A percentile compares a stretch with the other conserved stretches of the same genome.
phyloP scores from a whole-genome alignment of 2,888 invertebrate species.

The Lycia hirtaria region DNA sequence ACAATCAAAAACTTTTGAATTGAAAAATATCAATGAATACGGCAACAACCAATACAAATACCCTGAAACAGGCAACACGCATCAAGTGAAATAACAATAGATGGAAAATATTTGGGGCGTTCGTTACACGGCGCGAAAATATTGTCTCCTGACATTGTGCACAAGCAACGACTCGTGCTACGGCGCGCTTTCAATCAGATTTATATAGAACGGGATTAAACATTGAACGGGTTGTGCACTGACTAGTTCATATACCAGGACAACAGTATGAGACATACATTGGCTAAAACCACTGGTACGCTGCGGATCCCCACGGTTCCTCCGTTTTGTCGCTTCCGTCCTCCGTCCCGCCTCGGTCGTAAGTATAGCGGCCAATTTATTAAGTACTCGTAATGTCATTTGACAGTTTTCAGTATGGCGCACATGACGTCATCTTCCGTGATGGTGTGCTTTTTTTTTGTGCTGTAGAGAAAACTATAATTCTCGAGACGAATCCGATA shows the following conservation, averaged over 20 bases:
- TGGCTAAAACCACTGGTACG: no score
- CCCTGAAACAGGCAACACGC: background rate
- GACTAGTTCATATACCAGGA: constrained; percentile 35
- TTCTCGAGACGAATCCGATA: no score
- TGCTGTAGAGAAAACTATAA: no score
- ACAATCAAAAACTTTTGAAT: background rate
- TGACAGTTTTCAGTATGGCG: no score
- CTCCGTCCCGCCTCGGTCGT: background rate
- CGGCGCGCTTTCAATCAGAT: constrained; percentile 73
- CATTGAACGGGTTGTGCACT: constrained; percentile 66
- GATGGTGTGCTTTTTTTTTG: no score
- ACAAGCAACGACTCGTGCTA: constrained; percentile 60
- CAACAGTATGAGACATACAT: constrained; percentile 14
- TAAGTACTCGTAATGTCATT: no score
- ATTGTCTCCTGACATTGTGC: constrained; percentile 50
- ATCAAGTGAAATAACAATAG: constrained; percentile 20
- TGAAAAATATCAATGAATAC: constrained; percentile 16
- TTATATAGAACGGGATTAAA: constrained; percentile 72
- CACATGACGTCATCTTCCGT: no score
- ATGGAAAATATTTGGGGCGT: constrained; percentile 33
- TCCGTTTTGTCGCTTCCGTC: background rate
- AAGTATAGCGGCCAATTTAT: no score
- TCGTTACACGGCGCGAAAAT: constrained; percentile 44
- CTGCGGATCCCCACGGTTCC: no score
- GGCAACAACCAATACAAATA: constrained; percentile 15